phyloP scores from a whole-genome alignment of 2,113 vertebrate species.

The Entomyzon cyanotis region DNA sequence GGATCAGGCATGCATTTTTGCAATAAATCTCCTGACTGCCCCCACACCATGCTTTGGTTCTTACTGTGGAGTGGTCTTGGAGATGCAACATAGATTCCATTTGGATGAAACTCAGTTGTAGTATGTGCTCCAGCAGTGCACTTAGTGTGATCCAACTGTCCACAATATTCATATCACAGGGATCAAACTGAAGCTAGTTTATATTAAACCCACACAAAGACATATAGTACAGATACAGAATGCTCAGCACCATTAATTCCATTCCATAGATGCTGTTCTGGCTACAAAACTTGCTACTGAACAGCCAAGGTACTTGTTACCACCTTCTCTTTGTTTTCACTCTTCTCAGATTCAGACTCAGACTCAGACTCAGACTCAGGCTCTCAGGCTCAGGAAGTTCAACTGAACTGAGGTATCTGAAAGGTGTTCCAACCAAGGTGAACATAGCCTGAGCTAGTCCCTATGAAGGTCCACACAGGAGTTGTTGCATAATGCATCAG shows the following conservation, averaged over 20 bases:
- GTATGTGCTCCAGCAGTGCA: not conserved
- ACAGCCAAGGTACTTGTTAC: not conserved
- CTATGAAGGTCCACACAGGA: not conserved
- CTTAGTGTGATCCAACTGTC: not conserved
- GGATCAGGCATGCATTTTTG: not conserved
- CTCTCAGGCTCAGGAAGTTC: not conserved
- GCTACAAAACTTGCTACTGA: not conserved
- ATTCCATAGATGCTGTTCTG: not conserved
- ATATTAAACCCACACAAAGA: not conserved
- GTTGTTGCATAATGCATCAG: not conserved
- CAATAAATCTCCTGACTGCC: not conserved
- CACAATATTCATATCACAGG: not conserved
- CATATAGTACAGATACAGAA: not conserved
- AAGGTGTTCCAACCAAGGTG: not conserved
- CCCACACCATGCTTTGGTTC: not conserved
- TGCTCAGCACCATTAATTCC: not conserved
- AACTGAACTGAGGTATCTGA: not conserved
- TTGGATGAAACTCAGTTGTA: not conserved
- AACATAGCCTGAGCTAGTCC: not conserved
- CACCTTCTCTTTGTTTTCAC: not conserved
- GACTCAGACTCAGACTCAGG: not conserved
- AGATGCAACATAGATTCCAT: not conserved
- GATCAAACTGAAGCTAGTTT: not conserved
- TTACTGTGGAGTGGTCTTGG: not conserved
- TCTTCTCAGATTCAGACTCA: not conserved